Evolutionary conservation across 2,888 invertebrate species (phyloP), one percentile per base, ranked within the genome.

Genomic region (Mythimna impura): DNA sequence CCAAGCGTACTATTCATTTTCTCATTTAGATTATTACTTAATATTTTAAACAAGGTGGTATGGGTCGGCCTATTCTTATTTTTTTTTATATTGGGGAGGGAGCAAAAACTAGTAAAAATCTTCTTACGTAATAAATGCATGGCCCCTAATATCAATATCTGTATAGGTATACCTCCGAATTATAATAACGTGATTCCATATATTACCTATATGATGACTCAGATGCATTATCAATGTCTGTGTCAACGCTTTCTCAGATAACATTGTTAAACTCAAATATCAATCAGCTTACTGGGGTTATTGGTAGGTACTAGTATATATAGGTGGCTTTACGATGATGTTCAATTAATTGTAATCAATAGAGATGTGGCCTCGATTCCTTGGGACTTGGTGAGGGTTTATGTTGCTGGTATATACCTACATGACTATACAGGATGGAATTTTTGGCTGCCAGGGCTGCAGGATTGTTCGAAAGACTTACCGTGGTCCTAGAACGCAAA

Each of bases 271-370:
- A 66, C 10, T 43, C 40, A 62, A 75, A 52, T 47, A 55, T 58
- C 66, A 78, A 73, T 77, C 68, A 69, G 52, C 47, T 69, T 62
- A 58, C 66, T 68, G 63, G 63, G 60, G 67, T 67, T 73, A 54
- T 67, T 66, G 14, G 10, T 62, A 52, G 9, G 17, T 52, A 47
- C 25, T 62, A 52, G 9, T 62, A 40, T 36, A 14, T 55, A n/a
- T 61, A 50, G 20, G 55, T 52, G 63, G 63, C 50, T 66, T 71
- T 69, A 66, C 68, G 34, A 34, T 64, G 52, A 73, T 72, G 72
- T 76, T 66, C 66, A 75, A 80, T 75, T 71, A 67, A 66, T 66
- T 69, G 55, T 61, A 69, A 78, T 73, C 82, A 52, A 80, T 82
- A 63, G 67, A 81, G 62, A 52, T 58, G 61, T 62, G 64, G 50